Base-by-base conservation (phyloP, 2,797 vertebrate species). In the Podargus strigoides region DNA sequence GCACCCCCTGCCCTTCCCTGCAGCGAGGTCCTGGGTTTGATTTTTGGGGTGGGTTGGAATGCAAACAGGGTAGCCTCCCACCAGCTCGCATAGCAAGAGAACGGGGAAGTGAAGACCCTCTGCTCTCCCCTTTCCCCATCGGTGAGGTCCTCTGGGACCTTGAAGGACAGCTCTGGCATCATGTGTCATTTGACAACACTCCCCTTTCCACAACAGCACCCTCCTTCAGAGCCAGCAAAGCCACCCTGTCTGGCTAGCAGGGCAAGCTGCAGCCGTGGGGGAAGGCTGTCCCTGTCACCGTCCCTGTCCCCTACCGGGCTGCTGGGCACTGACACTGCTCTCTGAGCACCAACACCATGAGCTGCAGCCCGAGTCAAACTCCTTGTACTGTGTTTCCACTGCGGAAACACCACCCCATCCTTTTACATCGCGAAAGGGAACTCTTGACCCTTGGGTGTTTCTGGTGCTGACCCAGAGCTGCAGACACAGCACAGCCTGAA, bases 321-420 rank as follows among this genome's bases (percentile, higher is more conserved):
- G 34, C 80, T 5, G 68, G 59, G 37, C 59, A 13, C 26, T 15
- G 55, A 46, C 42, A 19, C 20, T 3, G 30, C 37, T 68, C 30
- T 55, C 73, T 0, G 0, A 67, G 85, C 81, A 17, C 58, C 0
- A 7, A 41, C 80, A 74, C 60, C 2, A 1, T 0, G 1, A 60
- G 50, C 62, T 26, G 55, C 27, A 64, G 42, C 64, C 59, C 34
- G 11, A 49, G 84, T 36, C 79, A 9, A 76, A 27, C n/a, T 36
- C 70, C 63, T 60, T 73, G 3, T 24, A 20, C 52, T 3, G 28
- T 1, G 10, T 84, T 96, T 93, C 93, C 93, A 89, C 24, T 36
- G 84, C 70, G 81, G 94, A 97, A 96, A 76, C 76, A 3, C 89
- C 89, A 78, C 87, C 94, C 89, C 85, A 95, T 95, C 90, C 73